Base-by-base conservation (phyloP, 2,113 vertebrate species). In the Chaetorhynchus papuensis region DNA sequence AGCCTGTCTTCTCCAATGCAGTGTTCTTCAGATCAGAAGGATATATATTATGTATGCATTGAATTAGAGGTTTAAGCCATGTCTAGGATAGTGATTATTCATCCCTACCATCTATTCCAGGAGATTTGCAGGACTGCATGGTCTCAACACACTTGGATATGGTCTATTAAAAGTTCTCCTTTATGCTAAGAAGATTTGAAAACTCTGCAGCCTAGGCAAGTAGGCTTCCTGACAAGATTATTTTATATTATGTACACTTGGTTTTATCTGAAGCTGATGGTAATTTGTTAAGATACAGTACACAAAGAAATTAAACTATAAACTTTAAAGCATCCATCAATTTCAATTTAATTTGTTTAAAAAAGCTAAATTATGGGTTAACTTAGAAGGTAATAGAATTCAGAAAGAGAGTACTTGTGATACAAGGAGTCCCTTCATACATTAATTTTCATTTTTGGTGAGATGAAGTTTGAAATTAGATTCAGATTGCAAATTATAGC, bases 401-500 rank as follows among this genome's bases (percentile, higher is more conserved):
- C 81, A 69, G 86, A 91, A 96, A 72, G 80, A 95, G 92, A 88
- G 60, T 92, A 92, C 61, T 92, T 90, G 72, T 87, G 92, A 92
- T 92, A 82, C 41, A 83, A 54, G 77, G 82, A 97, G 76, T 94
- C 94, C 94, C 94, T 97, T 96, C 90, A 88, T 91, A 95, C 94
- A 97, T 97, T 98, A 97, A 97, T 98, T 98, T 98, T 97, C 88
- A 93, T 97, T 97, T 97, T 96, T 96, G 93, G 96, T 93, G 96
- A 97, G 96, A 97, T 97, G 94, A 98, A 96, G 94, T 97, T 97
- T 96, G 96, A 98, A 98, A 98, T 98, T 97, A 98, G 97, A 97
- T 97, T 98, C 96, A 96, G 97, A 98, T 98, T 97, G 96, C 95
- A 98, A 98, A 98, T 98, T 97, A 97, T 93, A 98, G 95, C 96